These are phyloP conservation scores for Sisor rabdophorus DNA, from an alignment of 2,113 vertebrate species.

Conservation along the genomic window DNA sequence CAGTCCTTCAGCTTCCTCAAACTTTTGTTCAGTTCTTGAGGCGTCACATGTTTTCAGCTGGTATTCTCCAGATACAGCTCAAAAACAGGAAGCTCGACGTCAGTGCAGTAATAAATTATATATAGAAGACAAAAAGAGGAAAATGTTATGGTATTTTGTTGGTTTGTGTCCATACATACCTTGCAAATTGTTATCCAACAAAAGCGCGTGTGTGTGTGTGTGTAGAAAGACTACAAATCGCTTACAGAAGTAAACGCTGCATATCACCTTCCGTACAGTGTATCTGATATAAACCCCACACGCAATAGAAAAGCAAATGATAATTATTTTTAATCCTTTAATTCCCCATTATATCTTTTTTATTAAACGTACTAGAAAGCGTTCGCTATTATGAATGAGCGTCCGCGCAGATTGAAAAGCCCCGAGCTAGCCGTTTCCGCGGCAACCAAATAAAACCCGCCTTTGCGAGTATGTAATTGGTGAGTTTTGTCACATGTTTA, in stretches of 20 bases:
- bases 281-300: too few relatives aligned
- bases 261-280: too few relatives aligned
- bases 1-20: slow-evolving; percentile 39
- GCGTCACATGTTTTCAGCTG: slow-evolving; percentile 40
- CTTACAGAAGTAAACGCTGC: neutral
- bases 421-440: slow-evolving; percentile 30
- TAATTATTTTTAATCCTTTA: too few relatives aligned
- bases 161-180: too few relatives aligned
- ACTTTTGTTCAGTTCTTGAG: slow-evolving; percentile 16
- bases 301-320: neutral
- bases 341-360: too few relatives aligned
- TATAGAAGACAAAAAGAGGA: neutral
- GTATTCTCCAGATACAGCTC: slow-evolving; percentile 15
- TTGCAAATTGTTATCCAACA: too few relatives aligned
- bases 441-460: slow-evolving; percentile 30
- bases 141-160: neutral
- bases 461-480: slow-evolving; percentile 3
- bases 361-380: neutral
- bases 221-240: neutral
- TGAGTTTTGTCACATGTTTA: neutral
- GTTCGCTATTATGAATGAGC: neutral
- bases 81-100: slow-evolving; percentile 40
- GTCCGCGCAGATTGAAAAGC: slow-evolving; percentile 4
- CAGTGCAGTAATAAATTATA: neutral
- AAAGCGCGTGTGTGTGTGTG: too few relatives aligned